Conservation (phyloP, 2,888 invertebrate species). For the Spilarctia lutea region DNA sequence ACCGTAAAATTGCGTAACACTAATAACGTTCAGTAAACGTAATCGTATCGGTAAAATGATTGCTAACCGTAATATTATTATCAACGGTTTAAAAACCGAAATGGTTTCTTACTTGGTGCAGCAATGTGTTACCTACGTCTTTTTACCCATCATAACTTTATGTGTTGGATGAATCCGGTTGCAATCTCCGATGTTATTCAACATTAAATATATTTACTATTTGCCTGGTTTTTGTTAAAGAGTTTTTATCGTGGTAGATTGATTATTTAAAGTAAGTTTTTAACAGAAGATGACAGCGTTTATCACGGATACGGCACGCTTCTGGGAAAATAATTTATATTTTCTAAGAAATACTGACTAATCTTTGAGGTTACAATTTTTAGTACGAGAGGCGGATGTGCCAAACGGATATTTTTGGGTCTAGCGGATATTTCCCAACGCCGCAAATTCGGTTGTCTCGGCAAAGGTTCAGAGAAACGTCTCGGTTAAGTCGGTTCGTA, state of each 20-base stretch:
- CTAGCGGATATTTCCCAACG: neutral
- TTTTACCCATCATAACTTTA: neutral
- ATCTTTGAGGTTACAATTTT: neutral
- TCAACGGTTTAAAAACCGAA: neutral
- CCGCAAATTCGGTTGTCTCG: too few relatives aligned
- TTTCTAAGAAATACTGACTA: neutral
- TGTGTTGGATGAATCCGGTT: neutral
- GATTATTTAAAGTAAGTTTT: too few relatives aligned
- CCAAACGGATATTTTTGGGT: neutral
- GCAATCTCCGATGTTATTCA: neutral
- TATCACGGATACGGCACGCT: too few relatives aligned
- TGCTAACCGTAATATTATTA: conserved; percentile 11
- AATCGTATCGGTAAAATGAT: conserved; percentile 22
- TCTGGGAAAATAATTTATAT: neutral
- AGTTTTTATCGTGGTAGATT: too few relatives aligned
- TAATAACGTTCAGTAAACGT: conserved; percentile 29
- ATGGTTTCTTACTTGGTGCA: neutral
- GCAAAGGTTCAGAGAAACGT: neutral
- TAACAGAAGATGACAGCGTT: too few relatives aligned
- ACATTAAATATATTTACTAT: neutral
- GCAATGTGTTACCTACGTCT: neutral
- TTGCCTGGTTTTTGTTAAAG: too few relatives aligned
- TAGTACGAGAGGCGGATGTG: neutral
- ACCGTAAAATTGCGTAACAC: conserved; percentile 34
- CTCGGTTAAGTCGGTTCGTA: neutral